Evolutionary conservation across 2,888 invertebrate genomes (phyloP).

Genomic region (Stenchaetothrips biformis): DNA sequence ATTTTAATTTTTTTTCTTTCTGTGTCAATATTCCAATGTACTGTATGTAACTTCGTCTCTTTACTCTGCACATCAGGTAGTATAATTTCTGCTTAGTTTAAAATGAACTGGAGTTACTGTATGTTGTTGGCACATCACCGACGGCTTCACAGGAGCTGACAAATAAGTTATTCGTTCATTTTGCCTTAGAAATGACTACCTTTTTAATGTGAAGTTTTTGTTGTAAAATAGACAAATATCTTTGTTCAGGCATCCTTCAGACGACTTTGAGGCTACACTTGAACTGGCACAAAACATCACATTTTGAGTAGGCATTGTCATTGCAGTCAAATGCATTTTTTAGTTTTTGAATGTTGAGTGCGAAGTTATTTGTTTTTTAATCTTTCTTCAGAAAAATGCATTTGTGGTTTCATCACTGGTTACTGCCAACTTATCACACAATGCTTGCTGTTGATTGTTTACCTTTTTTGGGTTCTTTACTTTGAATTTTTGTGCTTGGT

Average conservation of each 20-base stretch:
- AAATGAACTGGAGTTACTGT: not conserved
- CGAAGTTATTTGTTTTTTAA: too few relatives aligned
- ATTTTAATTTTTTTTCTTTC: not conserved
- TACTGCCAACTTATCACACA: not conserved
- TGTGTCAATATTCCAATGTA: not conserved
- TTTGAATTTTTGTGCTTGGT: not conserved
- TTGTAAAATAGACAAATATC: not conserved
- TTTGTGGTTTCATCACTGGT: too few relatives aligned
- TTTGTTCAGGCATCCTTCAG: not conserved
- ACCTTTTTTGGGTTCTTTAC: not conserved
- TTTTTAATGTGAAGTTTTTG: not conserved
- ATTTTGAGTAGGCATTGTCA: too few relatives aligned
- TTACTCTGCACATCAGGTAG: not conserved
- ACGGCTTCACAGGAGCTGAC: too few relatives aligned
- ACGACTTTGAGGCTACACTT: not conserved
- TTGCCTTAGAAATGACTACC: not conserved
- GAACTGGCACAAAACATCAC: not conserved
- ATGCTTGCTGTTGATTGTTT: not conserved
- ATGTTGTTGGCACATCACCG: not conserved
- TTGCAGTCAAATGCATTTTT: too few relatives aligned
- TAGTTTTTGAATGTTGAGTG: too few relatives aligned
- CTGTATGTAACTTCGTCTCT: not conserved
- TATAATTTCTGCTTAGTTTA: not conserved
- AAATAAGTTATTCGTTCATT: not conserved
- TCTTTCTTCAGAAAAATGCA: not conserved